Evolutionary conservation across 2,113 vertebrate genomes (phyloP).

Genomic region (Lamprologus ornatipinnis): DNA sequence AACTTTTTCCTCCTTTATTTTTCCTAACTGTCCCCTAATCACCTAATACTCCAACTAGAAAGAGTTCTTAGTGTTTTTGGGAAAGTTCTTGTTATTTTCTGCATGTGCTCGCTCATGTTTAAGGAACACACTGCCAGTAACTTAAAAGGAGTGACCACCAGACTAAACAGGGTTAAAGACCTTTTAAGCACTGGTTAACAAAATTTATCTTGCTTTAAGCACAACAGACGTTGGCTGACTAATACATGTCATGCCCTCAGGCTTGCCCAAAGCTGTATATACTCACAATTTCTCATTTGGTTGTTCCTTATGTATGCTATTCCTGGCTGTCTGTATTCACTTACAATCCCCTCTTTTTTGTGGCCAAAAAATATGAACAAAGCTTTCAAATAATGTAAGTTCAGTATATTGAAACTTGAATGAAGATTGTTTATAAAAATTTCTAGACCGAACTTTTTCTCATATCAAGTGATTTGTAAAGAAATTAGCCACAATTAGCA

Average conservation of each 20-base stretch:
- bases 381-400: neutral
- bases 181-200: neutral
- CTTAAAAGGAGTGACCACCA: neutral
- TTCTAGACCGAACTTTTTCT: neutral
- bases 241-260: neutral
- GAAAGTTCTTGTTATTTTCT: neutral
- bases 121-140: neutral
- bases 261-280: neutral
- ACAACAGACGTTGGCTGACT: neutral
- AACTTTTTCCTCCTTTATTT: neutral
- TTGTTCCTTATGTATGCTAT: neutral
- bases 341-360: neutral
- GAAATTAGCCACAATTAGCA: neutral
- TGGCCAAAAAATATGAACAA: neutral
- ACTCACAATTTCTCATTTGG: neutral
- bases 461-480: neutral
- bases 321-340: neutral
- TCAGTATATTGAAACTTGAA: neutral
- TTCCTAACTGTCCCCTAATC: neutral
- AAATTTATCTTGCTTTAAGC: neutral
- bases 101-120: accelerated
- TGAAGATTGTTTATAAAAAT: neutral
- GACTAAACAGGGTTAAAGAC: neutral
- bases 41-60: neutral
- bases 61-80: neutral